Percentiles rank a stretch among this genome's conserved stretches.
Evolutionary conservation across 2,797 vertebrate species (phyloP).

Genomic region (Poliocrania exsul): DNA sequence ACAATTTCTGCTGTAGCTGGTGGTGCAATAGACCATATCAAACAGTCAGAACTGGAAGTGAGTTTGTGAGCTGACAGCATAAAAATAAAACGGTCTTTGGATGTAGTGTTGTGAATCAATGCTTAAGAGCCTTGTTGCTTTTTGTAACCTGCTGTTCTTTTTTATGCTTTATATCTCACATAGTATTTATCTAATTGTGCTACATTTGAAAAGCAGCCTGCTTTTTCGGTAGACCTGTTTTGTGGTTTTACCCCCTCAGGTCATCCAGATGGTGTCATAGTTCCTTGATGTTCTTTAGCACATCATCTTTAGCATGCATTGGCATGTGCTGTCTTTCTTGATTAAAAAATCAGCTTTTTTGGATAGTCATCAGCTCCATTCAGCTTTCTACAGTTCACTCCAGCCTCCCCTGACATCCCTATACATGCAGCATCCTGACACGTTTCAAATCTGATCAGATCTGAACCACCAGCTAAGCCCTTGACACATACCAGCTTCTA

Average conservation of each 20-base stretch:
- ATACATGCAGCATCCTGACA: neutral
- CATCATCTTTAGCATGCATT: neutral
- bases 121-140: neutral
- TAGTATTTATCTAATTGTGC: neutral
- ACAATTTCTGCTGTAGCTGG: neutral
- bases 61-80: neutral
- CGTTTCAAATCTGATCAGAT: neutral
- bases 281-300: conserved; percentile 9
- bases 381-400: conserved; percentile 4
- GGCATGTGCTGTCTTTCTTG: neutral
- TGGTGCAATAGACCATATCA: neutral
- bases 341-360: conserved; percentile 38
- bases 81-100: neutral
- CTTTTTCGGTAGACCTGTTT: neutral
- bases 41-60: neutral
- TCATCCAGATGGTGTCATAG: neutral
- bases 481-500: neutral
- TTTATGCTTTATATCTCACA: neutral
- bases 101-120: neutral
- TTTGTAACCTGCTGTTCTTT: neutral
- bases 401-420: neutral
- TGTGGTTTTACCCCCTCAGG: neutral
- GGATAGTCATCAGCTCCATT: conserved; percentile 15
- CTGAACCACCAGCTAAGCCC: neutral
- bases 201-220: neutral